Percentiles rank a stretch among this genome's conserved stretches.
These are phyloP conservation scores for Lutjanus argentimaculatus DNA, from an alignment of 2,797 vertebrate genomes.

Conservation along the genomic window DNA sequence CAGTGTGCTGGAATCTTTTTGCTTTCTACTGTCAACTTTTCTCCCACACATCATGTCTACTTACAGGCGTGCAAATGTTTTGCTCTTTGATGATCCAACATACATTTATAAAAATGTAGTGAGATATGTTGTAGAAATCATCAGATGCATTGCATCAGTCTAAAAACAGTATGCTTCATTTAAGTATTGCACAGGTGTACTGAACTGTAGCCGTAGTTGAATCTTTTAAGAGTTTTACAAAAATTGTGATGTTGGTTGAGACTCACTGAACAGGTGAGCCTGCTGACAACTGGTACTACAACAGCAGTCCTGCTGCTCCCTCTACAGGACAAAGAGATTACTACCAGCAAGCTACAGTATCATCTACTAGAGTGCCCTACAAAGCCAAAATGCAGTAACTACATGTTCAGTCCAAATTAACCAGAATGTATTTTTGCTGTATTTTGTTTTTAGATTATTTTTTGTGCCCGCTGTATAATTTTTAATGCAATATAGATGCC, in stretches of 20 bases:
- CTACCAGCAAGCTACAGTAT: neutral
- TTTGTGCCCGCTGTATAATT: too few relatives aligned
- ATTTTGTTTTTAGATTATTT: too few relatives aligned
- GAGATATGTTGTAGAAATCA: neutral
- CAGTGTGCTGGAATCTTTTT: too few relatives aligned
- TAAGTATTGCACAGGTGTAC: too few relatives aligned
- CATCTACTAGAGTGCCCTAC: neutral
- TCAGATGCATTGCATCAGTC: neutral
- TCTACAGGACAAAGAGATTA: conserved; percentile 37
- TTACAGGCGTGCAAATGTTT: too few relatives aligned
- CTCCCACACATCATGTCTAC: too few relatives aligned
- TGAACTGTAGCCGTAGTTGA: neutral
- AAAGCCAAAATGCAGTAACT: neutral
- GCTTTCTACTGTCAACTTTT: too few relatives aligned
- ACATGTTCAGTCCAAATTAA: neutral
- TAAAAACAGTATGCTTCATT: neutral
- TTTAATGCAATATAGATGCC: too few relatives aligned
- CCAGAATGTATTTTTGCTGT: too few relatives aligned
- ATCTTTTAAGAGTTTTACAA: neutral
- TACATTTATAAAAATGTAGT: neutral
- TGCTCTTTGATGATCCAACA: neutral
- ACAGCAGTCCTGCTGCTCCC: conserved; percentile 31
- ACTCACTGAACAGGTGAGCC: neutral
- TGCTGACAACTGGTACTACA: neutral
- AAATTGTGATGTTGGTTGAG: neutral